phyloP scores from a whole-genome alignment of 2,888 invertebrate species.

The Galerucella nymphaeae region DNA sequence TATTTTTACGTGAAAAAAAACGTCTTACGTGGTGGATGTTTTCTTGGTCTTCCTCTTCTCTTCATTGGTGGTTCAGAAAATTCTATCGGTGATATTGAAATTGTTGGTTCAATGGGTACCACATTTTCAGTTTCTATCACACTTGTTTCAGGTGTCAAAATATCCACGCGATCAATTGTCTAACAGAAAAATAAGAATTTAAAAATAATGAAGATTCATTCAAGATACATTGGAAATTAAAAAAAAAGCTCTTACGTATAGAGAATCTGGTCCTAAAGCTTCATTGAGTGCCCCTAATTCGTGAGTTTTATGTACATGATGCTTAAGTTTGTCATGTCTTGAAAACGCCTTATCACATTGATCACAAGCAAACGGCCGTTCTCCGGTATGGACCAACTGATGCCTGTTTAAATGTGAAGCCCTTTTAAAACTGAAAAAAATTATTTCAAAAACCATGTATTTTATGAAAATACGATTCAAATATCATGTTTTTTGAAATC shows the following conservation, averaged over 20 bases:
- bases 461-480: not conserved
- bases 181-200: slow-evolving; percentile 33
- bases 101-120: not conserved
- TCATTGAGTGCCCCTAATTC: slow-evolving; percentile 51
- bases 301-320: slow-evolving; percentile 73
- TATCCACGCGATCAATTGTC: slow-evolving; percentile 47
- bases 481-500: too few relatives aligned
- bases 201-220: not conserved
- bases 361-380: slow-evolving; percentile 76
- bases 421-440: slow-evolving; percentile 70
- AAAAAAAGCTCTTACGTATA: slow-evolving; percentile 42
- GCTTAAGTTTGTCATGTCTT: slow-evolving; percentile 77
- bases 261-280: slow-evolving; percentile 43
- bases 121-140: slow-evolving; percentile 35
- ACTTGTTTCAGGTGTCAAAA: slow-evolving; percentile 43
- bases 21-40: slow-evolving; percentile 51
- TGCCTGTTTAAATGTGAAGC: slow-evolving; percentile 78
- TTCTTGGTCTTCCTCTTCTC: slow-evolving; percentile 68
- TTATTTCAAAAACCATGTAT: slow-evolving; percentile 20
- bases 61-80: slow-evolving; percentile 62
- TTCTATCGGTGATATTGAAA: not conserved
- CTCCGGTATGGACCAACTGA: slow-evolving; percentile 78
- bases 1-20: not conserved
- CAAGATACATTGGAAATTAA: not conserved
- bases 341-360: slow-evolving; percentile 79